These are phyloP conservation scores for Pararge aegeria DNA, from an alignment of 1,140 invertebrate species.

Conservation along the genomic window DNA sequence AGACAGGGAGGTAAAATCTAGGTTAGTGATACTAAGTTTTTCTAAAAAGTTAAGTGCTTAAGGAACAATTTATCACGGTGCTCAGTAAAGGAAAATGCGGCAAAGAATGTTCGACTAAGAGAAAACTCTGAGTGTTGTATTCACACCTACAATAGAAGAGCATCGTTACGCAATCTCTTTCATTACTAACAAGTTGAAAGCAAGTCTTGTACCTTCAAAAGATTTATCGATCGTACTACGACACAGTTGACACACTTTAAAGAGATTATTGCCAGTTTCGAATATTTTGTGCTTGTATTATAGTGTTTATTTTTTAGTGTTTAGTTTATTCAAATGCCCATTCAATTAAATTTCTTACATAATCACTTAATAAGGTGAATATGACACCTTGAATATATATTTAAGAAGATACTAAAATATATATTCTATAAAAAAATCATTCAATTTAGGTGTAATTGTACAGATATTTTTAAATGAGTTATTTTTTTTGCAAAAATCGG, in stretches of 20 bases:
- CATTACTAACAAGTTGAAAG: constrained; percentile 11
- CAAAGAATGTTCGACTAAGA: constrained; percentile 9
- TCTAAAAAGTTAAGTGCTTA: constrained; percentile 26
- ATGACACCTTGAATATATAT: too few species aligned
- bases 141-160: constrained; percentile 13
- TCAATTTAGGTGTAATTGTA: too few species aligned
- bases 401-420: too few species aligned
- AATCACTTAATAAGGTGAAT: too few species aligned
- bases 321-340: too few species aligned
- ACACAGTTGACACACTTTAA: neutral
- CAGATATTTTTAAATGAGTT: too few species aligned
- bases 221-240: neutral
- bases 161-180: constrained; percentile 14
- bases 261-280: neutral
- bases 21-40: constrained; percentile 22
- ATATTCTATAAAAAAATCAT: too few species aligned
- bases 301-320: neutral
- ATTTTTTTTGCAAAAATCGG: too few species aligned
- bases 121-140: constrained; percentile 15
- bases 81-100: neutral
- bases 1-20: constrained; percentile 17
- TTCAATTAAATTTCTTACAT: too few species aligned
- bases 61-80: constrained; percentile 23
- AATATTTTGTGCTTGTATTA: neutral
- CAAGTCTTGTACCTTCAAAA: neutral